Percentiles rank a stretch among this genome's conserved stretches.
phyloP scores from a whole-genome alignment of 2,797 vertebrate genomes.

The Crypturellus tataupa region DNA sequence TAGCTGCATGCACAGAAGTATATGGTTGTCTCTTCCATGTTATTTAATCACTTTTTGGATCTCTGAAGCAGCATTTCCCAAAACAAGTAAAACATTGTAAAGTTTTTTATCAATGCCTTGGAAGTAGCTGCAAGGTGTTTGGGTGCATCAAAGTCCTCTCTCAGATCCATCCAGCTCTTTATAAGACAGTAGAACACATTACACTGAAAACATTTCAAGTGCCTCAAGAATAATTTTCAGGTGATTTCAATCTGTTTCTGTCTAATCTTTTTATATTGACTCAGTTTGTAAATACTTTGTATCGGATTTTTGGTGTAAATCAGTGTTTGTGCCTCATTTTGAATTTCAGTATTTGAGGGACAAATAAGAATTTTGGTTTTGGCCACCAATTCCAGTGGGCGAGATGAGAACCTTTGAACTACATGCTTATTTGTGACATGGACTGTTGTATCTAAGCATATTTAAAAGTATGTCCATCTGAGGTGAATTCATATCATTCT shows the following conservation, averaged over 20 bases:
- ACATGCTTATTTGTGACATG: neutral
- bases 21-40: neutral
- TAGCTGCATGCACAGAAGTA: neutral
- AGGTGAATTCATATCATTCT: neutral
- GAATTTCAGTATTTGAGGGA: neutral
- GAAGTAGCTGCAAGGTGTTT: neutral
- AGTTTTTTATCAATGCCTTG: neutral
- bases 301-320: neutral
- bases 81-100: neutral
- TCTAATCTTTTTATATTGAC: neutral
- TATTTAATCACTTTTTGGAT: neutral
- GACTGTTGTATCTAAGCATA: neutral
- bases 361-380: neutral
- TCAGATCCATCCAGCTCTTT: neutral
- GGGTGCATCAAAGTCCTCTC: neutral
- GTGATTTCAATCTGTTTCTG: neutral
- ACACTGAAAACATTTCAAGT: neutral
- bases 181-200: neutral
- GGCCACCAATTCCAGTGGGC: rapidly evolving
- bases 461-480: neutral
- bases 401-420: neutral
- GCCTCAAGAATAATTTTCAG: neutral
- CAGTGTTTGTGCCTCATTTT: neutral
- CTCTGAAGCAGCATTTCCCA: neutral
- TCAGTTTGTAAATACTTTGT: neutral